A percentile compares a stretch with the other conserved stretches of the same genome.
phyloP scores from a whole-genome alignment of 2,113 vertebrate species.

The Coregonus clupeaformis region DNA sequence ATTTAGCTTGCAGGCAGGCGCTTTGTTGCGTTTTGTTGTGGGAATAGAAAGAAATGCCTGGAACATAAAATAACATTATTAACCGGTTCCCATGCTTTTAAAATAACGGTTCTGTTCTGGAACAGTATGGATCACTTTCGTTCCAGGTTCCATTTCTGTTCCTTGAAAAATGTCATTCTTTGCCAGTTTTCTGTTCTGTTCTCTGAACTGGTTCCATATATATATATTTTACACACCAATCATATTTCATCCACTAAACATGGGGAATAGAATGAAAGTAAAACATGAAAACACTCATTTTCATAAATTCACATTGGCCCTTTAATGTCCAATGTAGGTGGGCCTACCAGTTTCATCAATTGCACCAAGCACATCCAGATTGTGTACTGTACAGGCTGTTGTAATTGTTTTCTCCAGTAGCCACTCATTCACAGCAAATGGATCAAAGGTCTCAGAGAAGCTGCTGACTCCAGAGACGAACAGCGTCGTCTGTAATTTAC shows the following conservation, averaged over 20 bases:
- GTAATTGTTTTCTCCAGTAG: constrained; percentile 24
- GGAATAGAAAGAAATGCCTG: no score
- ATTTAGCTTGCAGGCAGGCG: no score
- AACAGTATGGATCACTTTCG: no score
- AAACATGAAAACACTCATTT: neutral
- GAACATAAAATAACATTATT: no score
- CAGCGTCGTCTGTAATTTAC: constrained; percentile 44
- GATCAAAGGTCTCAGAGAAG: constrained; percentile 55
- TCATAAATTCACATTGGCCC: neutral
- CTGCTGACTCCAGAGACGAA: constrained; percentile 53
- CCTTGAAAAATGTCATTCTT: no score
- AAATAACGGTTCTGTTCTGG: no score
- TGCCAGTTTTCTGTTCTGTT: no score
- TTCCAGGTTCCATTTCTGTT: no score
- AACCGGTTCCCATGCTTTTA: no score
- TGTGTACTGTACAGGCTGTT: neutral
- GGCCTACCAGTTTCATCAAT: neutral
- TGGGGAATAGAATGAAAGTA: neutral
- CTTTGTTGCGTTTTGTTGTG: no score
- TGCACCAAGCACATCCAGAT: neutral
- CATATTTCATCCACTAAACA: neutral
- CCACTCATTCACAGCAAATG: neutral
- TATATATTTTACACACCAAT: neutral
- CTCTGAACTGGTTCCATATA: no score
- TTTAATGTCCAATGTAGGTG: neutral